Evolutionary conservation across 2,888 invertebrate genomes (phyloP), one percentile per base, ranked within the genome.

Genomic region (Agrypnus murinus): DNA sequence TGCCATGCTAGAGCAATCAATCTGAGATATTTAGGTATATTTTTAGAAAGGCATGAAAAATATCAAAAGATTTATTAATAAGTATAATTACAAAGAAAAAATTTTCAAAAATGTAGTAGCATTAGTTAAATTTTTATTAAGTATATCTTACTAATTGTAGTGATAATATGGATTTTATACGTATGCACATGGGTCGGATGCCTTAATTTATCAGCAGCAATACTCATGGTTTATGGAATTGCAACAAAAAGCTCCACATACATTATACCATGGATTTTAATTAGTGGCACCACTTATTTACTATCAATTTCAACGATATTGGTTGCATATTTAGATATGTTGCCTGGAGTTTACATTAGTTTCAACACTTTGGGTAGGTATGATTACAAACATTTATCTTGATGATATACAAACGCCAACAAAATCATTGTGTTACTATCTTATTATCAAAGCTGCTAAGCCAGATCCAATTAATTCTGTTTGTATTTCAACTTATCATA

Each of bases 131-230:
- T n/a, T n/a, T n/a, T n/a, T n/a, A n/a, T n/a, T n/a, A n/a, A n/a
- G n/a, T n/a, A n/a, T n/a, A n/a, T n/a, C n/a, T n/a, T n/a, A n/a
- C n/a, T 34, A 7, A 4, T 69, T 71, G 53, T 66, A 81, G 80
- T 78, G 69, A 76, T 77, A 59, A 77, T 77, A 55, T 77, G 79
- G 63, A 76, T 80, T 14, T 64, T 81, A 19, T 75, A 77, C 40
- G 72, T 78, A 34, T 76, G 77, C 55, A 78, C 80, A 66, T 79
- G 79, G 77, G 72, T 79, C 17, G 78, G 79, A n/a, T 77, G 78
- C 72, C 58, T 79, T 9, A 80, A 81, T 38, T 69, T 80, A 10
- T 67, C 78, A 6, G 72, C 77, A 0, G 73, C 79, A 6, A 78
- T 78, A 9, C 38, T 80, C 6, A 72, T 81, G 66, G 73, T 80